Base-by-base conservation (phyloP, 2,888 invertebrate species). In the Acleris sparsana region DNA sequence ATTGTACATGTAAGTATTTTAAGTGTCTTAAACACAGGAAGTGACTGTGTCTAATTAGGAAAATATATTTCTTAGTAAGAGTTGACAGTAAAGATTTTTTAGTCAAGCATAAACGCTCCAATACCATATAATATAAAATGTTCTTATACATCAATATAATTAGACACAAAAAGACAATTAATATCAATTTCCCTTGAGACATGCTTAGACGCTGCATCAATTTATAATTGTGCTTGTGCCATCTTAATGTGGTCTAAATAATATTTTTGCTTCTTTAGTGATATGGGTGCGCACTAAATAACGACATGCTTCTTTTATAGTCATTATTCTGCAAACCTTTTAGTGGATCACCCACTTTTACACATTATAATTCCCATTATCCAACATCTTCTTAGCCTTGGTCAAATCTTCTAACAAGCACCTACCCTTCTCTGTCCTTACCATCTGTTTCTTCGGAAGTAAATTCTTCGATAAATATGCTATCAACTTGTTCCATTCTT, bases 401-500 rank as follows among this genome's bases (percentile, higher is more conserved):
- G 79, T 83, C 77, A 92, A 73, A 65, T 92, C 88, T 5, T 91
- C 91, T 43, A 90, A 71, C 57, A 92, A 88, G 69, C 81, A 83
- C 71, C 82, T 82, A 0, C 92, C 92, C 33, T 82, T 87, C 70
- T 90, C 90, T 9, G 91, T 85, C 2, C 88, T 77, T 82, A 84
- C 82, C 0, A 92, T 84, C 67, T 87, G 87, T 62, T 80, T 80
- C 67, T 86, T 88, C 2, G 92, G 89, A 17, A 89, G 69, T 72
- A 92, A 69, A 72, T 91, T 85, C 74, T 86, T 89, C 0, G 91
- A 91, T 44, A 92, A 66, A 75, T 85, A 82, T 11, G 89, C 82
- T 67, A 92, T 86, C 3, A 92, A 73, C 53, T 88, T 89, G 69
- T 91, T 86, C 88, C 89, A 92, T 67, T 92, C 91, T 51, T 84